Evolutionary conservation across 1,140 invertebrate genomes (phyloP), one percentile per base, ranked within the genome.

Genomic region (Pseudomyrmex flavicornis): DNA sequence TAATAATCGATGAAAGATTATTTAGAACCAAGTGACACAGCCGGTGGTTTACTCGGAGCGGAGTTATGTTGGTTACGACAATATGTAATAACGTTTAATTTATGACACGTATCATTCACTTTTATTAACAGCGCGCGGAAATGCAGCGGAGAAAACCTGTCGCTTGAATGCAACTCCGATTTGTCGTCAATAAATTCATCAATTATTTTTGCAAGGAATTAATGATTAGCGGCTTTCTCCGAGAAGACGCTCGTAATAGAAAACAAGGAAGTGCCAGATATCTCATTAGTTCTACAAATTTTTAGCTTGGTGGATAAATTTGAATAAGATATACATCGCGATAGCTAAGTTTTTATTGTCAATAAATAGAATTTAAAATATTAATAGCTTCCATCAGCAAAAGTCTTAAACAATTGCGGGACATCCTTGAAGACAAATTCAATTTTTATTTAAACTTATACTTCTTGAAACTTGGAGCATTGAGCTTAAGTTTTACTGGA

Each of bases 131-230:
- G 44, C 17, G 26, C 54, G 62, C 62, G 13, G 3, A 26, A 26
- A 26, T 26, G 26, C 26, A 26, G 26, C 26, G 2, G 50, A 68
- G 74, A 77, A 35, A 68, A 77, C 22, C 68, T 77, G 54, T 68
- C n/a, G 74, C 22, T 62, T 35, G 22, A 54, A 68, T 66, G 62
- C 8, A 48, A 59, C 13, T 61, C 44, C 13, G 44, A 68, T 68
- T 35, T 10, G 48, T 63, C 5, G 48, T 17, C 48, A 54, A 77
- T 26, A 77, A 77, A 77, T 77, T 68, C 48, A 77, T 77, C 62
- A 77, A 77, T 77, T 68, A 68, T 77, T 77, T 77, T 77, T 76
- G 22, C 12, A 15, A 44, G n/a, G 66, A 54, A 76, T 76, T 66
- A 68, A 44, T 48, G 48, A 77, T 66, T 54, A 77, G 70, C 4